Evolutionary conservation across 2,797 vertebrate genomes (phyloP), one percentile per base, ranked within the genome.

Genomic region (Delichon dasypus): DNA sequence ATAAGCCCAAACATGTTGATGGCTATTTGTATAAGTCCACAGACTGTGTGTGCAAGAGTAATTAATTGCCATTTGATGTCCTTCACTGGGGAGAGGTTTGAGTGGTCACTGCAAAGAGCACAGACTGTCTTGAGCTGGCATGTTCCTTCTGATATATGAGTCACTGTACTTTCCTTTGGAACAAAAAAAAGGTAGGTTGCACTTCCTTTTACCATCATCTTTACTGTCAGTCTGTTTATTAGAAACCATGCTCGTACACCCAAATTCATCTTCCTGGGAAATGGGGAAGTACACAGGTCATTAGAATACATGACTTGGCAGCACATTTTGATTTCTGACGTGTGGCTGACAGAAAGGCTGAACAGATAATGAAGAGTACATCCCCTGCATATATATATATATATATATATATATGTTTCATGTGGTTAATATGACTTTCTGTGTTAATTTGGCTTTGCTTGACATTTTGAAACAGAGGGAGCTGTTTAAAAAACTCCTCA

Each of bases 261-360:
- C 40, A 78, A 12, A 95, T 88, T 95, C 57, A 79, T 96, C 89
- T 96, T 96, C 91, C 84, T 90, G 87, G 81, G 90, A 93, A 96
- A 90, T 44, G 58, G 92, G 95, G 70, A 96, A 92, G 77, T 95
- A 87, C 95, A 48, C 73, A 57, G 34, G 38, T 92, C 87, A 86
- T 55, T 71, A 94, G 89, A 96, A 94, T 64, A 88, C 92, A 76
- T 80, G 84, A 94, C 48, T 85, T 85, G 75, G 85, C 75, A 94
- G 80, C 62, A 62, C 18, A 38, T 90, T 93, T 94, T 95, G 77
- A 78, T 90, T 91, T 95, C 92, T 66, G 48, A 89, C 54, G 27
- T 72, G 62, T 11, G 89, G 58, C 81, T 94, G 92, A 85, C 80
- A 95, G 73, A 87, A 91, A 91, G 55, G 13, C 21, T 68, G 68